These are phyloP conservation scores for Polia nebulosa DNA, from an alignment of 2,888 invertebrate genomes.

Conservation along the genomic window DNA sequence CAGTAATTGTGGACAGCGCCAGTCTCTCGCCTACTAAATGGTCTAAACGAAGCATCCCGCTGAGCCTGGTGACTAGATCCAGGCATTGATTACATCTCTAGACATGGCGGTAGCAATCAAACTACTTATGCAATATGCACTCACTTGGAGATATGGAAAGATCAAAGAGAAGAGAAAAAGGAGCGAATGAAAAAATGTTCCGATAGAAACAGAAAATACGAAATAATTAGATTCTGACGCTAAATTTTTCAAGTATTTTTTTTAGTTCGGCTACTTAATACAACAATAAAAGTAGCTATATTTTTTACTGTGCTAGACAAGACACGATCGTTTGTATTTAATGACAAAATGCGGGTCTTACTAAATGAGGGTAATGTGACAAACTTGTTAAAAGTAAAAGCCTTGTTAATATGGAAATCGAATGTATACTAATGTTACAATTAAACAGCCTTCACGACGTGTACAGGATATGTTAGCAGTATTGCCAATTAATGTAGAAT, in stretches of 20 bases:
- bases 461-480: neutral
- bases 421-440: constrained; percentile 1
- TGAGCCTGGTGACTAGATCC: neutral
- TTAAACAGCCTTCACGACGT: neutral
- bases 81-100: neutral
- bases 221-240: neutral
- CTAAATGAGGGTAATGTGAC: neutral
- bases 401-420: constrained; percentile 1
- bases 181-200: neutral
- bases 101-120: neutral
- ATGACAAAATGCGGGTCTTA: neutral
- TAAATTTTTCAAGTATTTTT: neutral
- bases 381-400: neutral
- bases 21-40: constrained; percentile 33
- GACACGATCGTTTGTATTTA: neutral
- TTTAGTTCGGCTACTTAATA: neutral
- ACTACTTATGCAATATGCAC: neutral
- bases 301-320: neutral
- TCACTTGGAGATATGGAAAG: neutral
- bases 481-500: constrained; percentile 10
- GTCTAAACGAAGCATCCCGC: constrained; percentile 38
- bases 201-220: neutral
- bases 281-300: neutral
- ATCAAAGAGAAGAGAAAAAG: neutral
- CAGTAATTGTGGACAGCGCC: constrained; percentile 43